Conservation (phyloP, 37 sponge, comb jelly and placozoan genomes). For the Ephydatia muelleri region DNA sequence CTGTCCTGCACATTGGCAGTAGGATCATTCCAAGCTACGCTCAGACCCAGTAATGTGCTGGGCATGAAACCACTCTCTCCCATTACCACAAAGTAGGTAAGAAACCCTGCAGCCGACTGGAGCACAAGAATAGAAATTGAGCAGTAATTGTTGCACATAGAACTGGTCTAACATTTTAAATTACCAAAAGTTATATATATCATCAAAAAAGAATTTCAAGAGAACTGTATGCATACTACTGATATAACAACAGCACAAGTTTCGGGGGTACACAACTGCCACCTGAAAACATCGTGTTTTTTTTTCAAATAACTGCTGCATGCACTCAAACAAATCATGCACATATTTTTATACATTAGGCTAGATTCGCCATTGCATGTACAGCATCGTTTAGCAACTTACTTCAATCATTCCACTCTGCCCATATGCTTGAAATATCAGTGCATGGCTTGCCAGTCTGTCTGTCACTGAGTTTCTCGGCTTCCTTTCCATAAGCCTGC, state of each 20-base stretch:
- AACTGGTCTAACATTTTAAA: too few species aligned
- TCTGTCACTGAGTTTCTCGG: constrained; percentile 89
- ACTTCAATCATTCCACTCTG: constrained; percentile 95
- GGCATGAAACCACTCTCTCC: constrained; percentile 95
- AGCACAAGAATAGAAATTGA: not conserved
- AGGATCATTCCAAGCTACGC: constrained; percentile 79
- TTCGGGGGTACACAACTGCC: too few species aligned
- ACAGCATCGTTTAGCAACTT: constrained; percentile 76
- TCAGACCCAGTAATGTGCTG: constrained; percentile 53
- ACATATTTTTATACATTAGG: too few species aligned
- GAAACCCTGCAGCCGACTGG: constrained; percentile 93
- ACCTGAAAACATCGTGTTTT: too few species aligned
- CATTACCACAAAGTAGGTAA: constrained; percentile 96
- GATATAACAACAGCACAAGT: too few species aligned
- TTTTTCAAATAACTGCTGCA: too few species aligned
- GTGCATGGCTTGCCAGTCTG: constrained; percentile 81
- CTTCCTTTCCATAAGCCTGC: constrained; percentile 94
- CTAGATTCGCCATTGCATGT: too few species aligned
- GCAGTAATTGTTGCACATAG: not conserved
- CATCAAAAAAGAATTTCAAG: too few species aligned
- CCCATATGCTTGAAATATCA: constrained; percentile 86
- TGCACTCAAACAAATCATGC: too few species aligned
- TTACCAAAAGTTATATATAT: too few species aligned
- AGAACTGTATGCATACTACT: too few species aligned
- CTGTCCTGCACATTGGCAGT: constrained; percentile 71